Percentiles rank a stretch among this genome's conserved stretches.
Evolutionary conservation across 2,797 vertebrate genomes (phyloP).

Genomic region (Tenualosa thibaudeaui): DNA sequence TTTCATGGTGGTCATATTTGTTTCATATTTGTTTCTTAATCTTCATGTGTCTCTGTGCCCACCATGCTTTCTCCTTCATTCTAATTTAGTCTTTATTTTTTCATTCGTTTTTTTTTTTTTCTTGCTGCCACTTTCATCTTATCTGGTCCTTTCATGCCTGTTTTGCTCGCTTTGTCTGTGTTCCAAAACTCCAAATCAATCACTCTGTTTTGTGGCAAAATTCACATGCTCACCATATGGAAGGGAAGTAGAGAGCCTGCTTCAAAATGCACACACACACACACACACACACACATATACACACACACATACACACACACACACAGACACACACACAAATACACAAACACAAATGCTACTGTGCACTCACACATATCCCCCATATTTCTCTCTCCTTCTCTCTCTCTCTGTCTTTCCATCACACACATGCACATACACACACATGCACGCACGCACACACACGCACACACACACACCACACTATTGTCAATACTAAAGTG

Average conservation of each 20-base stretch:
- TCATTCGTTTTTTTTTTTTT: neutral
- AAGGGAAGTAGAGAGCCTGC: too few relatives aligned
- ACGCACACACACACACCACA: neutral
- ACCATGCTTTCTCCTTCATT: neutral
- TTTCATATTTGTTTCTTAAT: neutral
- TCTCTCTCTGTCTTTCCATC: neutral
- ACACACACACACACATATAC: neutral
- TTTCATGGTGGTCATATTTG: neutral
- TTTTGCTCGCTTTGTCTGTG: neutral
- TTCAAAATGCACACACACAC: neutral
- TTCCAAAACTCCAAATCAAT: neutral
- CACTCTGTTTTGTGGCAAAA: neutral
- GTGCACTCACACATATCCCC: neutral
- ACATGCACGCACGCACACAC: neutral
- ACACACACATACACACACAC: slow-evolving; percentile 10
- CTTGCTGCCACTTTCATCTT: neutral
- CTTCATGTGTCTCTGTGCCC: neutral
- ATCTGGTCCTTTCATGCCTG: neutral
- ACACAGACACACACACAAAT: neutral
- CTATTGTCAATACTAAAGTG: neutral
- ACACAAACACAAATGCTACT: neutral
- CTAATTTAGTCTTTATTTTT: neutral
- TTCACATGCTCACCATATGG: neutral
- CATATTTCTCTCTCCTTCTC: neutral
- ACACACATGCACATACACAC: neutral